These are phyloP conservation scores for Misgurnus anguillicaudatus DNA, from an alignment of 2,113 vertebrate genomes.

Conservation along the genomic window DNA sequence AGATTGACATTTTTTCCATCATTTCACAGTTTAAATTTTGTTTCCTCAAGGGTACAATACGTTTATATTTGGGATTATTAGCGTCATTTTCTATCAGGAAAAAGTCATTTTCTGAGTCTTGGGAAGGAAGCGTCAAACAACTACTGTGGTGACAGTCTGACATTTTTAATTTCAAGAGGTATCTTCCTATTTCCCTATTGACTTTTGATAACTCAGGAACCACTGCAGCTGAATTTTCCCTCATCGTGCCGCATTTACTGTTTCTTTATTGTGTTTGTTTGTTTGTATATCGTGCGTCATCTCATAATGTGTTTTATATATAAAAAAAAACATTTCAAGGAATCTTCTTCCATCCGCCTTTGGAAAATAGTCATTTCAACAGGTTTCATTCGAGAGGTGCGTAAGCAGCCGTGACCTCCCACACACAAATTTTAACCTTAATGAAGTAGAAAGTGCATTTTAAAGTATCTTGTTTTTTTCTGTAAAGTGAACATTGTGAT, in stretches of 20 bases:
- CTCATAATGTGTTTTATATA: not conserved
- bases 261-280: not conserved
- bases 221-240: not conserved
- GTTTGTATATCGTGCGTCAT: not conserved
- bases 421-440: not conserved
- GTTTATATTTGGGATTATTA: slow-evolving; percentile 35
- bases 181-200: not conserved
- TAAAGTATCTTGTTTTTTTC: not conserved
- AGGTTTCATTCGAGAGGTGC: not conserved
- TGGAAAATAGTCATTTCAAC: not conserved
- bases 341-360: not conserved
- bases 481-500: not conserved
- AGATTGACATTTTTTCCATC: slow-evolving; percentile 49
- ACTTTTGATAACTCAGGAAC: slow-evolving; percentile 22
- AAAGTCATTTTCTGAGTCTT: slow-evolving; percentile 19
- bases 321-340: not conserved
- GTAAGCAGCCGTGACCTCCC: not conserved
- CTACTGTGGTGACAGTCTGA: slow-evolving; percentile 24
- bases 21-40: slow-evolving; percentile 52
- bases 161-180: slow-evolving; percentile 31
- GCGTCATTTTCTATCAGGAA: slow-evolving; percentile 25
- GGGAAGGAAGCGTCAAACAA: slow-evolving; percentile 30
- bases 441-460: not conserved
- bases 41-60: slow-evolving; percentile 49
- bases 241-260: too few species aligned